Evolutionary conservation across 2,888 invertebrate genomes (phyloP).

Genomic region (Galerucella nymphaeae): DNA sequence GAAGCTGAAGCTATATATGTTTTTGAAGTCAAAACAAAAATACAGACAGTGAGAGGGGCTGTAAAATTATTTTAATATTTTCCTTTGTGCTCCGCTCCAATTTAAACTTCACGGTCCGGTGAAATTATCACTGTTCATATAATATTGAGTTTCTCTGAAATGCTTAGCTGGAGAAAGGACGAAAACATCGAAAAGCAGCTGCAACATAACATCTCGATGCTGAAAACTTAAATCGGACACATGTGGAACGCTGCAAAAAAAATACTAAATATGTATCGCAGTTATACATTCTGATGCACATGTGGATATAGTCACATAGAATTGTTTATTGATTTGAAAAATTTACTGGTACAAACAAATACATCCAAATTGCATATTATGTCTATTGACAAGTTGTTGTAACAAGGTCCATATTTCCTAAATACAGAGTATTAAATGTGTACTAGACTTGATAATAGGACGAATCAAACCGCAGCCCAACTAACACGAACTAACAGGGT

Average conservation of each 20-base stretch:
- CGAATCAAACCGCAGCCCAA: slow-evolving; percentile 17
- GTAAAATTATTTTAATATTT: slow-evolving; percentile 25
- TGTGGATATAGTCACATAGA: too few species aligned
- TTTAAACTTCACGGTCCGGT: slow-evolving; percentile 1
- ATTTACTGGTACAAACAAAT: neutral
- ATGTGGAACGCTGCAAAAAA: too few species aligned
- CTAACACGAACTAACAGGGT: slow-evolving; percentile 14
- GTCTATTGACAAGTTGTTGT: neutral
- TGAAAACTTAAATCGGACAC: neutral
- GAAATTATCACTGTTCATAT: neutral
- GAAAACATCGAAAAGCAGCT: neutral
- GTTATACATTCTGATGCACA: too few species aligned
- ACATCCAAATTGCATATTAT: neutral
- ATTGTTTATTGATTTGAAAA: too few species aligned
- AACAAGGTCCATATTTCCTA: slow-evolving; percentile 1
- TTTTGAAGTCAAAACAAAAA: too few species aligned
- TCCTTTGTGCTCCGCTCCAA: slow-evolving; percentile 16
- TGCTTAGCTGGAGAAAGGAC: neutral
- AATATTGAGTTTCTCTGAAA: neutral
- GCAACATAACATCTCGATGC: neutral
- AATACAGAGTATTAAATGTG: neutral
- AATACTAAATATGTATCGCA: too few species aligned
- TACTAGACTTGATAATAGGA: slow-evolving; percentile 2
- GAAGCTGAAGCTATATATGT: too few species aligned
- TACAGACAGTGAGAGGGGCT: slow-evolving; percentile 16